A percentile compares a stretch with the other conserved stretches of the same genome.
These are phyloP conservation scores for Lordiphosa fenestrarum DNA, from an alignment of 2,888 invertebrate genomes.

Conservation along the genomic window DNA sequence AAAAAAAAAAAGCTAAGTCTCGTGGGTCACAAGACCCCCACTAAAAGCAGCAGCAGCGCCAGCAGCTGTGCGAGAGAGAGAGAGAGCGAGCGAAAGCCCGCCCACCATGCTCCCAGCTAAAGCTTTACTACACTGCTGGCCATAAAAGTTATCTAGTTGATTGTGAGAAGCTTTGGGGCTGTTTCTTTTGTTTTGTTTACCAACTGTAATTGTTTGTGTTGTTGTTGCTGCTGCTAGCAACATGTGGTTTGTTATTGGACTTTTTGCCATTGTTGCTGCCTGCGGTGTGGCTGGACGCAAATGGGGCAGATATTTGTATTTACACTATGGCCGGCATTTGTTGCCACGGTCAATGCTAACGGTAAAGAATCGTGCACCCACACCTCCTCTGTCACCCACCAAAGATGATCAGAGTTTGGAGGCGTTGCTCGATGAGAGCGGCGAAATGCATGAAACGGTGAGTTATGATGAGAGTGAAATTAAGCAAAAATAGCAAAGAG, in stretches of 20 bases:
- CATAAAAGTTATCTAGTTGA: conserved; percentile 22
- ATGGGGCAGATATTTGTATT: conserved; percentile 78
- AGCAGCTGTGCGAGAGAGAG: conserved; percentile 31
- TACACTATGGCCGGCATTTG: conserved; percentile 77
- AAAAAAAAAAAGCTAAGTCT: conserved; percentile 32
- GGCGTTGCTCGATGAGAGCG: conserved; percentile 76
- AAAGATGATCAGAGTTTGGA: conserved; percentile 78
- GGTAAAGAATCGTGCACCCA: conserved; percentile 77
- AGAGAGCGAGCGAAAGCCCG: conserved; percentile 23
- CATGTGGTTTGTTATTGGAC: conserved; percentile 76
- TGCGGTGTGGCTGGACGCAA: conserved; percentile 74
- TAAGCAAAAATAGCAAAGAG: too few species aligned
- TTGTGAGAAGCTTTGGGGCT: conserved; percentile 27
- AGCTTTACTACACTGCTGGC: conserved; percentile 56
- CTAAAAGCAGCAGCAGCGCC: conserved; percentile 3
- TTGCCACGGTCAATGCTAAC: conserved; percentile 74
- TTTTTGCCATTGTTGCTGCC: conserved; percentile 58
- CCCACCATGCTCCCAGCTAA: conserved; percentile 30
- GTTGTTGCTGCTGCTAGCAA: conserved; percentile 26
- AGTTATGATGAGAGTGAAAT: conserved; percentile 37
- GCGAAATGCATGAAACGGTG: conserved; percentile 80
- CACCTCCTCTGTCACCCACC: conserved; percentile 77
- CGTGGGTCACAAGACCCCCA: conserved; percentile 66
- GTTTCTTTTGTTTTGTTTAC: not conserved
- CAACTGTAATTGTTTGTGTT: conserved; percentile 3